Percentiles rank a stretch among this genome's conserved stretches.
Evolutionary conservation across 23 tunicate species (phyloP).

Genomic region (Trididemnum clinides): DNA sequence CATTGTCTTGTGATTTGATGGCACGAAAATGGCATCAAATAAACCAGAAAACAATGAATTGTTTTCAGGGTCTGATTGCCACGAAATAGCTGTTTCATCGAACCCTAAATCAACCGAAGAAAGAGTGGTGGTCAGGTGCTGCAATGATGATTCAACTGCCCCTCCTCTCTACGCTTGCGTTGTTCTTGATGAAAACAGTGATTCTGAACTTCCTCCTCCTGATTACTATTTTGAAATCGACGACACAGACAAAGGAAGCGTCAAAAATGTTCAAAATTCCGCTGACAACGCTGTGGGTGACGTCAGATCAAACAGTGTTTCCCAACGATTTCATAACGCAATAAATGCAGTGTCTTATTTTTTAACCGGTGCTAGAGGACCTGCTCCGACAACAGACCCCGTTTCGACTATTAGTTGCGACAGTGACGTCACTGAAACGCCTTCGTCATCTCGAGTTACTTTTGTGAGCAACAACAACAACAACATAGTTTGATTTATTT

Average conservation of each 20-base stretch:
- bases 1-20: too few relatives aligned
- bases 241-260: not conserved
- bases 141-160: not conserved
- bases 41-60: not conserved
- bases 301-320: not conserved
- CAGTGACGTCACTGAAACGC: not conserved
- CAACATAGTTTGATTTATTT: too few relatives aligned
- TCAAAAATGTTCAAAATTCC: not conserved
- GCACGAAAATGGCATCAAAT: too few relatives aligned
- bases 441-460: not conserved
- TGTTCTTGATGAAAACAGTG: not conserved
- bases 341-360: not conserved
- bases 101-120: constrained; percentile 8
- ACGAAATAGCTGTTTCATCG: not conserved
- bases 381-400: not conserved
- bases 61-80: not conserved
- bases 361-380: not conserved
- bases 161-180: constrained; percentile 36
- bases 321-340: not conserved
- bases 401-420: not conserved
- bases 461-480: too few relatives aligned
- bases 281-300: not conserved
- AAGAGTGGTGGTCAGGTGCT: not conserved
- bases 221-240: not conserved
- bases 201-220: not conserved